Conservation (phyloP, 2,797 vertebrate species). For the Sphaeramia orbicularis region DNA sequence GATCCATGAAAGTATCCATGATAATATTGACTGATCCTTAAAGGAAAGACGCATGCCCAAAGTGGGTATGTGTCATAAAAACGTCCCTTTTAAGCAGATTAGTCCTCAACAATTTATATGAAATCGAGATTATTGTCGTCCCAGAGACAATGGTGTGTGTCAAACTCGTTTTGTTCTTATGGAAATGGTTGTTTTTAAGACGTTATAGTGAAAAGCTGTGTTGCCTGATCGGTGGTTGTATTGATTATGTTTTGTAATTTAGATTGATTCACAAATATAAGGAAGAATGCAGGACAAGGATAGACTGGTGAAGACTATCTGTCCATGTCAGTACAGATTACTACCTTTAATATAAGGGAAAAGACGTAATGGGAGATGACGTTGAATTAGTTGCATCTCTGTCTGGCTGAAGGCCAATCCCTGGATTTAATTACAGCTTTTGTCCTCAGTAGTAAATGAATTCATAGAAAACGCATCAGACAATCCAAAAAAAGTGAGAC, state of each 20-base stretch:
- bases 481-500: background rate
- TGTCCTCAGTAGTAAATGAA: conserved; percentile 1
- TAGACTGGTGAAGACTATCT: conserved; percentile 36
- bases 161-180: background rate
- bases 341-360: conserved; percentile 19
- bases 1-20: conserved; percentile 53
- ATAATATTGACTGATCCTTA: conserved; percentile 46
- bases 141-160: no score
- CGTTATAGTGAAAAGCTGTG: conserved; percentile 9
- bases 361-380: conserved; percentile 29
- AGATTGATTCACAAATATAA: conserved; percentile 69
- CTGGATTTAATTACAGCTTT: conserved; percentile 24
- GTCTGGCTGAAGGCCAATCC: background rate
- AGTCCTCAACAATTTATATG: background rate
- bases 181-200: no score
- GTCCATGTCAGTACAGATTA: conserved; percentile 67
- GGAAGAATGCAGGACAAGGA: conserved; percentile 57
- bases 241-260: conserved; percentile 69
- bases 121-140: no score
- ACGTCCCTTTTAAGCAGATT: background rate
- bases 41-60: conserved; percentile 24
- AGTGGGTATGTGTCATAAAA: background rate
- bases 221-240: conserved; percentile 43
- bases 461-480: background rate
- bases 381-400: conserved; percentile 28